Base-by-base conservation (phyloP, 2,113 vertebrate genomes). In the Cervus canadensis region DNA sequence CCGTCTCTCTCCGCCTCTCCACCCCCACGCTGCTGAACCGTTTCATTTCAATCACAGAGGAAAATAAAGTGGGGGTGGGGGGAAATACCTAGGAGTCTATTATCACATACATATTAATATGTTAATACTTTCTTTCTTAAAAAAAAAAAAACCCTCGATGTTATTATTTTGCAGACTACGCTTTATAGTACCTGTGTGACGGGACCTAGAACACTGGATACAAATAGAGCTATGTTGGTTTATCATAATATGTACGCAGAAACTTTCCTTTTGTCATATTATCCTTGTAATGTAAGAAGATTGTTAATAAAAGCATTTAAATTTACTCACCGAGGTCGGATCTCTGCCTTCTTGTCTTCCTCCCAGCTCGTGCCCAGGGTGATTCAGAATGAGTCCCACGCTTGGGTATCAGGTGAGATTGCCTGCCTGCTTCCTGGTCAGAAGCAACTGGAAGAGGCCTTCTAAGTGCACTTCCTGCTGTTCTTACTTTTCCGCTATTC, bases 151-250 rank as follows among this genome's bases (percentile, higher is more conserved):
- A 98, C 97, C 98, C 98, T 99, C 94, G 95, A 98, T 98, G 97
- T 99, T 99, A 98, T 99, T 98, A 98, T 98, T 99, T 99, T 98
- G 98, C 99, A 98, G 99, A 99, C 99, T 98, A 98, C 97, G 99
- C 99, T 99, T 99, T 98, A 99, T 99, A 99, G 99, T 99, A 99
- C 99, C 98, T 99, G 99, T 99, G 99, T 99, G 99, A 99, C 98
- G 98, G 98, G 98, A 97, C 98, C 99, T 99, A 99, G 99, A 99
- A 99, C 99, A 99, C 99, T 99, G 99, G 99, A 99, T 99, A 99
- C 98, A 98, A 98, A 99, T 99, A 98, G 99, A 99, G 99, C 98
- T 99, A 98, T 98, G 99, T 98, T 99, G 98, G 98, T 99, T 99
- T 99, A 99, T 98, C 98, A 98, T 98, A 98, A 98, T 99, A 98